phyloP scores from a whole-genome alignment of 2,888 invertebrate species.

The Phengaris arion region DNA sequence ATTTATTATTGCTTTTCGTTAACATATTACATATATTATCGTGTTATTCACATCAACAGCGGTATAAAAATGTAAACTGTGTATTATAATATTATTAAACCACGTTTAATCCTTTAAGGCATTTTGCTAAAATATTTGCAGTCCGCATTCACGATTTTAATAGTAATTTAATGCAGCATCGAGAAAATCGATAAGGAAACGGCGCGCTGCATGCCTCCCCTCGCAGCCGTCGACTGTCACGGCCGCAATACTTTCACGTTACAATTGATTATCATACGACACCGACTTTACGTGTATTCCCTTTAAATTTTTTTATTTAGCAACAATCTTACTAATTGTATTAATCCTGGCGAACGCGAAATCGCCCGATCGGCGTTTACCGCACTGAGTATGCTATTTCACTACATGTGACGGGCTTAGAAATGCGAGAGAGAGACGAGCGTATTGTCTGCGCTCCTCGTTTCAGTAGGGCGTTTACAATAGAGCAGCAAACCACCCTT shows the following conservation, averaged over 20 bases:
- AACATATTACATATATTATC: conserved; percentile 33
- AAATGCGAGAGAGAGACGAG: conserved; percentile 62
- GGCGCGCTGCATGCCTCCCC: conserved; percentile 62
- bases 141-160: conserved; percentile 68
- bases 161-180: conserved; percentile 74
- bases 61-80: conserved; percentile 35
- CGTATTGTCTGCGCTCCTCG: conserved; percentile 46
- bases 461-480: conserved; percentile 59
- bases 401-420: conserved; percentile 45
- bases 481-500: conserved; percentile 46
- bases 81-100: conserved; percentile 43
- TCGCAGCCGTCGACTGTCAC: conserved; percentile 56
- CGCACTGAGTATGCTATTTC: conserved; percentile 51
- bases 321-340: conserved; percentile 33
- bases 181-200: conserved; percentile 78
- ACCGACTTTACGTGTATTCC: conserved; percentile 6
- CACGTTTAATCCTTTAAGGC: conserved; percentile 50
- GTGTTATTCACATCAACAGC: conserved; percentile 32
- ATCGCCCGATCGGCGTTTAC: conserved; percentile 47
- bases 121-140: conserved; percentile 60
- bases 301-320: conserved; percentile 8
- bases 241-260: conserved; percentile 55
- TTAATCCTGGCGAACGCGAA: conserved; percentile 37
- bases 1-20: conserved; percentile 39
- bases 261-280: conserved; percentile 41